Evolutionary conservation across 35 echinoderm and acorn worm species (phyloP).

Genomic region (Strongylocentrotus purpuratus): DNA sequence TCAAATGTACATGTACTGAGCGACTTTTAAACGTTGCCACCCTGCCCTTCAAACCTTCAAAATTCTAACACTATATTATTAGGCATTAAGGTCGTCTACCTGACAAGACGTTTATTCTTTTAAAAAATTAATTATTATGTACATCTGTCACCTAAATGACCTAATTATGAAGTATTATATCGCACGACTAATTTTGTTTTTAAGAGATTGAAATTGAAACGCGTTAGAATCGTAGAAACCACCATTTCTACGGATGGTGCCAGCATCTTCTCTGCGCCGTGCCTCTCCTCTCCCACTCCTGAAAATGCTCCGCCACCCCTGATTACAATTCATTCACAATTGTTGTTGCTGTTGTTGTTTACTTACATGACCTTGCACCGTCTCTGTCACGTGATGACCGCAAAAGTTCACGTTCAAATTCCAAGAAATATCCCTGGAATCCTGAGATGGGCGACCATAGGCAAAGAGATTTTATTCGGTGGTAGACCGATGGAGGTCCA

Average conservation of each 20-base stretch:
- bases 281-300: background rate
- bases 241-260: background rate
- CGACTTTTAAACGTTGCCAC: too few relatives aligned
- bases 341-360: background rate
- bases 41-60: too few relatives aligned
- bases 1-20: background rate
- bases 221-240: background rate
- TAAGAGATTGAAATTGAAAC: too few relatives aligned
- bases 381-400: background rate
- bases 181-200: too few relatives aligned
- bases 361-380: background rate
- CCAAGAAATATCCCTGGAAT: background rate
- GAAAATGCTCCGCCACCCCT: too few relatives aligned
- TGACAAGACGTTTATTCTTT: too few relatives aligned
- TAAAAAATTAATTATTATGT: too few relatives aligned
- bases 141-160: too few relatives aligned
- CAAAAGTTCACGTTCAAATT: background rate
- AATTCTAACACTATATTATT: too few relatives aligned
- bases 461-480: background rate
- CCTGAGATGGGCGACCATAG: background rate
- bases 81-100: too few relatives aligned
- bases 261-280: too few relatives aligned
- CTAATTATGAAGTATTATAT: too few relatives aligned
- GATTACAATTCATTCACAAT: background rate
- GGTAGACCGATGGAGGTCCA: background rate